A percentile compares a stretch with the other conserved stretches of the same genome.
phyloP scores from a whole-genome alignment of 2,113 vertebrate genomes.

The Hydropotes inermis region DNA sequence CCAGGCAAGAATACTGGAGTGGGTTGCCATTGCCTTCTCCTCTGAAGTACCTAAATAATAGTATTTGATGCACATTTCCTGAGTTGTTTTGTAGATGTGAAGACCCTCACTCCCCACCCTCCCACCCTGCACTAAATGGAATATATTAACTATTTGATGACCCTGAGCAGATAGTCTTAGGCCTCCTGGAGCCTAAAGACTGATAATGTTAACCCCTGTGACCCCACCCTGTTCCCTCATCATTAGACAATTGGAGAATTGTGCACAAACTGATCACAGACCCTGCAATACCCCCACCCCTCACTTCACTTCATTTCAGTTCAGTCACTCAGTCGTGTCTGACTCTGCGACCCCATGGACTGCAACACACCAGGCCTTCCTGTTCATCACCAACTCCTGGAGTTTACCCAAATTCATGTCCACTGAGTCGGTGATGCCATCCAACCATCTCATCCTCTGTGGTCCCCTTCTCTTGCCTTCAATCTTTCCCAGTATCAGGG shows the following conservation, averaged over 20 bases:
- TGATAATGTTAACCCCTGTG: neutral
- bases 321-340: neutral
- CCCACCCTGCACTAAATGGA: neutral
- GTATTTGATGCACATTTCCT: neutral
- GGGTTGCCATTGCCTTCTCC: neutral
- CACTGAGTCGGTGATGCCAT: neutral
- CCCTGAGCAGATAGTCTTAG: neutral
- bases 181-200: neutral
- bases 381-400: fast-evolving
- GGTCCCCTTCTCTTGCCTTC: fast-evolving
- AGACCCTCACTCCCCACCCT: neutral
- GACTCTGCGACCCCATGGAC: neutral
- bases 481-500: neutral
- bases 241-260: neutral
- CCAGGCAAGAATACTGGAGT: too few relatives aligned
- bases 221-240: neutral
- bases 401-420: neutral
- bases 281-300: neutral
- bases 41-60: neutral
- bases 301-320: neutral
- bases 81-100: neutral
- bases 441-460: neutral
- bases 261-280: neutral
- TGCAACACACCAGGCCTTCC: neutral
- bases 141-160: neutral